Conservation (phyloP, 2,797 vertebrate species). For the Fundulus diaphanus region DNA sequence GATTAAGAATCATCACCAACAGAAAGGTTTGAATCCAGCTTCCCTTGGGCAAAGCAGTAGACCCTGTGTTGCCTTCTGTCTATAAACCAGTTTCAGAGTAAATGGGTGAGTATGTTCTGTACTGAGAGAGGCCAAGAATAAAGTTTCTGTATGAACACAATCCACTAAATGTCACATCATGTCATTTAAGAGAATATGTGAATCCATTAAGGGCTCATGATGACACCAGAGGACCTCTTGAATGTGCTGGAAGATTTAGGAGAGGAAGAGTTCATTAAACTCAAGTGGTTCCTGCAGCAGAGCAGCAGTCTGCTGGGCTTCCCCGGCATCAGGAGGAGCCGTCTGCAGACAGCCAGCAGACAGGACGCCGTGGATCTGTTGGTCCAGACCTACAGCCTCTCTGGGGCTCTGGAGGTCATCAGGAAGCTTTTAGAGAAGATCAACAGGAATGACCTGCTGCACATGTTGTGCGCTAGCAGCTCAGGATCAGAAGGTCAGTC, state of each 20-base stretch:
- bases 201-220: background rate
- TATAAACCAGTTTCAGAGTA: no score
- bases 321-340: constrained; percentile 2
- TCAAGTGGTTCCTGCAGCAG: constrained; percentile 43
- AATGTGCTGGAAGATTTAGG: constrained; percentile 27
- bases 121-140: no score
- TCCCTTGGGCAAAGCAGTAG: background rate
- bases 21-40: background rate
- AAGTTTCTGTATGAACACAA: no score
- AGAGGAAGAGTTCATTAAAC: constrained; percentile 15
- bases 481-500: constrained; percentile 24
- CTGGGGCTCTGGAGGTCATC: constrained; percentile 12
- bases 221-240: constrained; percentile 12
- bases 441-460: constrained; percentile 23
- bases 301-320: background rate
- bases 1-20: no score
- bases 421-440: constrained; percentile 31
- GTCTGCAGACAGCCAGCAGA: constrained; percentile 5
- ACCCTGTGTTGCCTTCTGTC: background rate
- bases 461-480: constrained; percentile 5
- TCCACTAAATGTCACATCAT: background rate
- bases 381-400: constrained; percentile 16
- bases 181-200: background rate
- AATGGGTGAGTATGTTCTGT: no score
- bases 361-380: constrained; percentile 21